Base-by-base conservation (phyloP, 2,113 vertebrate genomes). In the Vicugna pacos region DNA sequence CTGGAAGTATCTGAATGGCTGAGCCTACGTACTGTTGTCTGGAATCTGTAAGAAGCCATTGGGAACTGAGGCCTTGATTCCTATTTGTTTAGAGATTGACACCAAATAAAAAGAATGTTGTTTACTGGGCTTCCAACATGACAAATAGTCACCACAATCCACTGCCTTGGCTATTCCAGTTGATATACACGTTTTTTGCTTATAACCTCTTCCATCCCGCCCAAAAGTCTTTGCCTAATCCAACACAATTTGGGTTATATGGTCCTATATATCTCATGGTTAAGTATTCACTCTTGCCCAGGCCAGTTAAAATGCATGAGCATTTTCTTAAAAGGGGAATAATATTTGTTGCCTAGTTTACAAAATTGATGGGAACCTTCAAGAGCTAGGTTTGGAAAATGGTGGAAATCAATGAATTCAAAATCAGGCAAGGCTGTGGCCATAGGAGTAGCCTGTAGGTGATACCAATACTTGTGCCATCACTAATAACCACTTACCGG, bases 301-400 rank as follows among this genome's bases (percentile, higher is more conserved):
- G 52, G n/a, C 30, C 48, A 62, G 32, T 93, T 93, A 72, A 70
- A 62, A 79, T 22, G 3, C 38, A 16, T n/a, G 56, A 91, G 12
- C n/a, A 62, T 54, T 85, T 91, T 88, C 26, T 82, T 80, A 50
- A 93, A 79, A 90, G 60, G 19, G 26, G 14, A 89, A 54, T 80
- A 62, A 16, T 62, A 83, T 54, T 20, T 30, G 24, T 48, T 80
- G 19, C 62, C 54, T 20, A 73, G 3, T 73, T 93, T 64, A 79
- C 20, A 60, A 30, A 72, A 38, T 32, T 77, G 15, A 26, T 67
- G 50, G 42, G 19, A 65, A 65, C 28, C 24, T 19, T 50, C 5
- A 72, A 84, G 56, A 80, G 35, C 26, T 77, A 82, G 69, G 73
- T 35, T 72, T 87, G 46, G 11, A 87, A 92, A 93, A 64, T 79